Conservation (phyloP, 2,888 invertebrate species). For the Heliconius aoede region DNA sequence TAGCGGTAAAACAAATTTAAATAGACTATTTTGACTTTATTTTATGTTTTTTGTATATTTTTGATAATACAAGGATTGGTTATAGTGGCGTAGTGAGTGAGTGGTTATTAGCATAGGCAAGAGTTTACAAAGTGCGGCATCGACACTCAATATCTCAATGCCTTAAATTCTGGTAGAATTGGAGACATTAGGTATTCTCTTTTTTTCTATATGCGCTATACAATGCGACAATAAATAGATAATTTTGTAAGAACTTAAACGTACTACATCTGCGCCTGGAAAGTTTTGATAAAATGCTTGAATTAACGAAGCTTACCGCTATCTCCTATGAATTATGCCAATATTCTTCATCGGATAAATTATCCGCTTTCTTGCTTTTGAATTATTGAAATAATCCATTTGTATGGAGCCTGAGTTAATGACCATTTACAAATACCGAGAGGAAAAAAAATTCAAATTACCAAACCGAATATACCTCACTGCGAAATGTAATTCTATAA, state of each 20-base stretch:
- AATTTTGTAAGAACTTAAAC: no score
- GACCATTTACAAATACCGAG: slow-evolving; percentile 58
- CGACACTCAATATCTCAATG: no score
- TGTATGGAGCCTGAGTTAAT: slow-evolving; percentile 65
- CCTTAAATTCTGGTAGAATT: no score
- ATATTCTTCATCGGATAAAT: slow-evolving; percentile 57
- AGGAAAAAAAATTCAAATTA: slow-evolving; percentile 52
- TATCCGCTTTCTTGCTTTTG: slow-evolving; percentile 66
- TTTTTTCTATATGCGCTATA: no score
- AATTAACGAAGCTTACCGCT: slow-evolving; percentile 2
- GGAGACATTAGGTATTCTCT: no score
- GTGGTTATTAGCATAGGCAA: no score
- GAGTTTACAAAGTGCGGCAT: no score
- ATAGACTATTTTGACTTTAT: neutral
- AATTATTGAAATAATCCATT: slow-evolving; percentile 76
- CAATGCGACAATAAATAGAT: no score
- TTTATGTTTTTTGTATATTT: neutral
- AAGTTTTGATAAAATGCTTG: no score
- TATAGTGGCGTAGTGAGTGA: no score
- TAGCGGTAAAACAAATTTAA: neutral
- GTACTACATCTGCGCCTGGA: no score
- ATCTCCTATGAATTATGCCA: slow-evolving; percentile 26
- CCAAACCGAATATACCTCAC: slow-evolving; percentile 33
- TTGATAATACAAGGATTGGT: no score
- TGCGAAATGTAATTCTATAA: slow-evolving; percentile 39